phyloP scores from a whole-genome alignment of 2,888 invertebrate genomes.

The Coleophora deauratella region DNA sequence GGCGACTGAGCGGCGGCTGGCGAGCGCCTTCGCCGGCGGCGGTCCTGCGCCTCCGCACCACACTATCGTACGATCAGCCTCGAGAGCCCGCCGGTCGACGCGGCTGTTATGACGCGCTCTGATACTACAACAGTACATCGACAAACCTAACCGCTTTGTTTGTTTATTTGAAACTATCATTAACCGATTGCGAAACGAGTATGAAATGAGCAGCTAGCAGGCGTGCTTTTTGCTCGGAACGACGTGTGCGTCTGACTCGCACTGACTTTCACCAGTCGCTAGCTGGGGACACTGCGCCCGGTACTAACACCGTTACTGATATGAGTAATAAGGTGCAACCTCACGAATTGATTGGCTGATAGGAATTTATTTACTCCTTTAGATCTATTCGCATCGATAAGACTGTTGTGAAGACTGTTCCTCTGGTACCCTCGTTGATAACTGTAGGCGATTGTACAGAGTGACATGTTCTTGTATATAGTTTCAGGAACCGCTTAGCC shows the following conservation, averaged over 20 bases:
- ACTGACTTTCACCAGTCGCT: constrained; percentile 63
- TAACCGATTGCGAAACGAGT: constrained; percentile 31
- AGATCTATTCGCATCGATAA: neutral
- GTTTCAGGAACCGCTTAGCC: no score
- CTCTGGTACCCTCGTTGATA: no score
- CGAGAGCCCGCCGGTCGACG: constrained; percentile 34
- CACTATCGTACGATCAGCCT: constrained; percentile 51
- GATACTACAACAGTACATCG: constrained; percentile 28
- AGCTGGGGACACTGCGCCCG: constrained; percentile 49
- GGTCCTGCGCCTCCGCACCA: constrained; percentile 37
- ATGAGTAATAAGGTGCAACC: constrained; percentile 33
- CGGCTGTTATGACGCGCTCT: constrained; percentile 36
- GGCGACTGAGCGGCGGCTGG: constrained; percentile 38
- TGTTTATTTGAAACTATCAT: constrained; percentile 52
- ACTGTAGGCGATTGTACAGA: no score
- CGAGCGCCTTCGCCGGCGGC: constrained; percentile 30
- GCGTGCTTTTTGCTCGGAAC: constrained; percentile 50
- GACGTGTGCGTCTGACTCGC: constrained; percentile 65
- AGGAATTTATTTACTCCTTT: constrained; percentile 10
- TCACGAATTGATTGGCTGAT: constrained; percentile 36
- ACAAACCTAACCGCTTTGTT: constrained; percentile 34
- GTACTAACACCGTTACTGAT: constrained; percentile 62
- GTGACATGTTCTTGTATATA: no score
- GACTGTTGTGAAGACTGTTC: no score
- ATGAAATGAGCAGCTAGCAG: constrained; percentile 21